phyloP scores from a whole-genome alignment of 2,797 vertebrate species.

The Meriones psammophilus region DNA sequence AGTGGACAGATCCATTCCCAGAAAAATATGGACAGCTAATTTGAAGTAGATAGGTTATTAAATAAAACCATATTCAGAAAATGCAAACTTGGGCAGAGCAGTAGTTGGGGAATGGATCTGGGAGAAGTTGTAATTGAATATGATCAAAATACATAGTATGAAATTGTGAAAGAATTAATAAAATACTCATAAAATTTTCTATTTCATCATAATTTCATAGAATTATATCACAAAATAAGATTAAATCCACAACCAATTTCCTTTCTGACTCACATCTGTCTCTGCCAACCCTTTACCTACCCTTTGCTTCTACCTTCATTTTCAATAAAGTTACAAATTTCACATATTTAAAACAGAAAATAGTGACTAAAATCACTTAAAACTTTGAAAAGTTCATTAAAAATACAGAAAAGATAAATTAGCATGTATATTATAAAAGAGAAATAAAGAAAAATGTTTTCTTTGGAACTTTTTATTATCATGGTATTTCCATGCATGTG shows the following conservation, averaged over 20 bases:
- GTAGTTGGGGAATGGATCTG: not conserved
- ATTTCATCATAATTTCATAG: not conserved
- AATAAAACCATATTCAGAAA: not conserved
- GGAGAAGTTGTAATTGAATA: too few species aligned
- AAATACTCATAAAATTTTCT: not conserved
- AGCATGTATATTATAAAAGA: not conserved
- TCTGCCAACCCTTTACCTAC: not conserved
- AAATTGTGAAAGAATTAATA: not conserved
- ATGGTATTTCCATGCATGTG: not conserved
- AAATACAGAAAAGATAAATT: not conserved
- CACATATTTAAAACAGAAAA: not conserved
- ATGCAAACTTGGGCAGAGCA: not conserved
- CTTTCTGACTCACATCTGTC: not conserved
- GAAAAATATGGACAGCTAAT: not conserved
- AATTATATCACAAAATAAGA: not conserved
- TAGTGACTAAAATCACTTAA: not conserved
- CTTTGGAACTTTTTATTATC: not conserved
- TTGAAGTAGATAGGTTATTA: not conserved
- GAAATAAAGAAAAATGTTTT: not conserved
- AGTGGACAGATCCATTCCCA: not conserved
- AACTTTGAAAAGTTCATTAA: not conserved
- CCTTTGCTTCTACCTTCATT: not conserved
- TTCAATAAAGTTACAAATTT: not conserved
- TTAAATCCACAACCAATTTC: not conserved
- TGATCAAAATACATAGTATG: not conserved